Base-by-base conservation (phyloP, 1,140 invertebrate genomes). In the Magallana gigas region DNA sequence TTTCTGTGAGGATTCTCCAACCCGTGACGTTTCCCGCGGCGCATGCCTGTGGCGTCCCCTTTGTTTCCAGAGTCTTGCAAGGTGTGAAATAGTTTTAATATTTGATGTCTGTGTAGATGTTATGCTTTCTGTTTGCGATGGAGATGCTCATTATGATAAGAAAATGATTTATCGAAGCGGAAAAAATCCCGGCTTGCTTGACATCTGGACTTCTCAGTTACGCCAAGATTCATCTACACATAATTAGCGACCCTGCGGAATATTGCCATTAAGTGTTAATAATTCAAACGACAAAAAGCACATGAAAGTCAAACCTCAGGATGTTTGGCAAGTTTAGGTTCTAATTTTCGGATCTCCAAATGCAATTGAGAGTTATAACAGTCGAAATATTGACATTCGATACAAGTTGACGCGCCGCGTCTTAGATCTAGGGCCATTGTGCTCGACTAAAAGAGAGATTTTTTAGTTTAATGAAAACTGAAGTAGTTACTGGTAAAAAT, bases 91-190 rank as follows among this genome's bases (percentile, higher is more conserved):
- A 76, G 23, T 76, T 76, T 76, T 29, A 76, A 76, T 76, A 76
- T 76, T 76, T 76, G 68, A 76, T 76, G 23, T 18, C 68, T 76
- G 23, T 76, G 68, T 76, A 18, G 68, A 76, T 76, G 23, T 76
- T 29, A 76, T 29, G 23, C 68, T 1, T 76, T 76, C 36, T 18
- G n/a, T 68, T 1, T 9, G 64, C 64, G n/a, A 68, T 23, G n/a
- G 23, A 76, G 68, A 76, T 76, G 36, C 68, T 76, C 68, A 76
- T 76, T 76, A 76, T 76, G 68, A 76, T 76, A 76, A 76, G 68
- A 76, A 12, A 36, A 36, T 76, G 68, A 76, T 76, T 76, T 76
- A 76, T 76, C 36, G 23, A 76, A 9, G 68, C 68, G 68, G 68
- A 76, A 76, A 76, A 29, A 76, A 76, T 76, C 68, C 4, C 23